Evolutionary conservation across 2,888 invertebrate species (phyloP).

Genomic region (Latrodectus elegans): DNA sequence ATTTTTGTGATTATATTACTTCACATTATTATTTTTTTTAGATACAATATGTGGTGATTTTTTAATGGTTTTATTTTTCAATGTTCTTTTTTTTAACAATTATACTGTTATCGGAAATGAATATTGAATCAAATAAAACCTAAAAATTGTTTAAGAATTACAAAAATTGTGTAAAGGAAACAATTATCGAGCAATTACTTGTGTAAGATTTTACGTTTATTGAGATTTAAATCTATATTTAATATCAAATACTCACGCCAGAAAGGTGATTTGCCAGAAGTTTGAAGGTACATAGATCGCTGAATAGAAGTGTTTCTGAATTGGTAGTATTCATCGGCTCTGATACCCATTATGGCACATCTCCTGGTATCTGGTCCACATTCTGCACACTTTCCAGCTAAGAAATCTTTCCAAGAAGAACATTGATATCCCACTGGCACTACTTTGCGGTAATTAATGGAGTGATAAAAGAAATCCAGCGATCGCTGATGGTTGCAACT

Average conservation of each 20-base stretch:
- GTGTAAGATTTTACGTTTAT: no score
- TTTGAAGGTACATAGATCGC: slow-evolving; percentile 49
- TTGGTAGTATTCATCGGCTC: slow-evolving; percentile 73
- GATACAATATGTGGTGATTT: no score
- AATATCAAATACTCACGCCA: slow-evolving; percentile 47
- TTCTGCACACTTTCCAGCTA: slow-evolving; percentile 83
- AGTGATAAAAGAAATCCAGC: slow-evolving; percentile 88
- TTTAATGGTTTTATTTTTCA: no score
- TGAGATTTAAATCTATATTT: no score
- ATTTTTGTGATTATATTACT: no score
- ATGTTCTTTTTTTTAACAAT: no score
- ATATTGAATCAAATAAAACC: no score
- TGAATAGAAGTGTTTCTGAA: slow-evolving; percentile 42
- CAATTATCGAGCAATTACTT: neutral
- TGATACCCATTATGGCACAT: slow-evolving; percentile 85
- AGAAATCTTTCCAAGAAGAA: slow-evolving; percentile 84
- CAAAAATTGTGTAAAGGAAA: neutral
- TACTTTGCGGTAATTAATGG: slow-evolving; percentile 84
- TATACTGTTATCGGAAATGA: no score
- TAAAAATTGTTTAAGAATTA: neutral
- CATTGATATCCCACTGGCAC: slow-evolving; percentile 88
- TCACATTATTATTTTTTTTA: no score
- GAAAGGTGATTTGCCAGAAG: slow-evolving; percentile 57
- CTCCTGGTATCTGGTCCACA: slow-evolving; percentile 80
- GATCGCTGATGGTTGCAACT: slow-evolving; percentile 90